Evolutionary conservation across 2,888 invertebrate genomes (phyloP), one percentile per base, ranked within the genome.

Genomic region (Polia nebulosa): DNA sequence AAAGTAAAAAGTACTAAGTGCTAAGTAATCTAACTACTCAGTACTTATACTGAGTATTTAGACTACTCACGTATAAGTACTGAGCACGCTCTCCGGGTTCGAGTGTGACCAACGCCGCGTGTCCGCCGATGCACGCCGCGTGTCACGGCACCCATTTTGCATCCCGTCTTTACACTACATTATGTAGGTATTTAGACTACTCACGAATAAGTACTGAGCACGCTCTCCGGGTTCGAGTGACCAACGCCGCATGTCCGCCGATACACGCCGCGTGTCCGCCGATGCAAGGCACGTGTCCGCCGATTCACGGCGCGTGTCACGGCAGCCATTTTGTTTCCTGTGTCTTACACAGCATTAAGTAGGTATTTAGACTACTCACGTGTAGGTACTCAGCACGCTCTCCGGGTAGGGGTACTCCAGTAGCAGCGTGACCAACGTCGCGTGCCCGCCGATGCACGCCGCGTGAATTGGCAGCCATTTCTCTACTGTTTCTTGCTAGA

Each of bases 241-340:
- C 96, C 39, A 99, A 95, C 15, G 96, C 89, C 32, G 97, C 96
- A 91, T 99, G 98, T 0, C 98, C 99, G 85, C 98, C 98, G 86
- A 99, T 98, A 75, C 98, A 98, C 49, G 99, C 98, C 9, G 99
- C 99, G 95, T 99, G 99, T 27, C 99, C n/a, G n/a, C n/a, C n/a
- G n/a, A n/a, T n/a, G n/a, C n/a, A n/a, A n/a, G n/a, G n/a, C n/a
- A n/a, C n/a, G n/a, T n/a, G n/a, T n/a, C n/a, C n/a, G n/a, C n/a
- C n/a, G n/a, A n/a, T n/a, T n/a, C n/a, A n/a, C n/a, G n/a, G n/a
- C n/a, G n/a, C n/a, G n/a, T n/a, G n/a, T n/a, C n/a, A n/a, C n/a
- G n/a, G n/a, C n/a, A n/a, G n/a, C n/a, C n/a, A n/a, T n/a, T n/a
- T n/a, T n/a, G n/a, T n/a, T n/a, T n/a, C n/a, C n/a, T n/a, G n/a